These are phyloP conservation scores for Coturnix japonica DNA, from an alignment of 2,113 vertebrate genomes.

Conservation along the genomic window DNA sequence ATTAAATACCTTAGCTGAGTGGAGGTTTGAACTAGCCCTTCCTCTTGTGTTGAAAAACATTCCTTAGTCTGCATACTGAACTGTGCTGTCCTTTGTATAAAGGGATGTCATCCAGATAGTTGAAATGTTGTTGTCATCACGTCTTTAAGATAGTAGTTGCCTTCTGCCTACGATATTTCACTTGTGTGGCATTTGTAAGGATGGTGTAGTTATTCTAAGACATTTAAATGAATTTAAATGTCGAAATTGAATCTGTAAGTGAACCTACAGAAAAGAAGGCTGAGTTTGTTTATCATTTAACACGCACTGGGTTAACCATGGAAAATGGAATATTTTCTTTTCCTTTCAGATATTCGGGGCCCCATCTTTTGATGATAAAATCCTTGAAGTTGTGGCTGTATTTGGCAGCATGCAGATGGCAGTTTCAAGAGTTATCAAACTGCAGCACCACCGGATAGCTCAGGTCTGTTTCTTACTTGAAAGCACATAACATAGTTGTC, in stretches of 20 bases:
- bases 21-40: neutral
- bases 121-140: neutral
- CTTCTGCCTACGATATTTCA: neutral
- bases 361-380: constrained; percentile 97
- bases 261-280: neutral
- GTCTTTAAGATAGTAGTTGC: neutral
- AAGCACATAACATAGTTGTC: neutral
- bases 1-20: neutral
- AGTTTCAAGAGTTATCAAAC: constrained; percentile 95
- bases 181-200: neutral
- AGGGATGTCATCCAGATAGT: neutral
- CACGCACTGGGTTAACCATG: neutral
- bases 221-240: neutral
- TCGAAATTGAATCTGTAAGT: neutral
- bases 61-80: neutral
- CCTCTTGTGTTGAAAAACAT: neutral
- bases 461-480: constrained; percentile 81
- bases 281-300: neutral
- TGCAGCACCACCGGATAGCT: constrained; percentile 96
- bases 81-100: neutral
- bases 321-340: constrained; percentile 1
- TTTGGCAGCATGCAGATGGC: constrained; percentile 99
- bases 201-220: neutral
- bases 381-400: constrained; percentile 94
- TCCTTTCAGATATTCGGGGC: constrained; percentile 92